Base-by-base conservation (phyloP, 2,113 vertebrate species). In the Castor canadensis region DNA sequence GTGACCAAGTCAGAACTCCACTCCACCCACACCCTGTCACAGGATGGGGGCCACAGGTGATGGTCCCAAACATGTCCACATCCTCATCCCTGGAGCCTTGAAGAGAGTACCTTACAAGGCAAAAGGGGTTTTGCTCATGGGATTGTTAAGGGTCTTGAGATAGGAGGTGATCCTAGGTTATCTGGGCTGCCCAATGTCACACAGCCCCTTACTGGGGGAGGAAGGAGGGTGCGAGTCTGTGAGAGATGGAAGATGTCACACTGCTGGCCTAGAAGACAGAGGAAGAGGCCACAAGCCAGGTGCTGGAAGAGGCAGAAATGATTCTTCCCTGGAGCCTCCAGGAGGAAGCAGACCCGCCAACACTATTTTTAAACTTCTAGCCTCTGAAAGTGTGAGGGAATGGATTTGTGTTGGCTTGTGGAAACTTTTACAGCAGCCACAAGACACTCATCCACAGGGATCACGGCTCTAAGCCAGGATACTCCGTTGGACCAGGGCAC, bases 361-460 rank as follows among this genome's bases (percentile, higher is more conserved):
- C 16, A 58, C n/a, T 7, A 1, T 2, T 20, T 49, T 4, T 4
- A 67, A 28, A 24, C 5, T 5, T 9, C 32, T 9, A 32, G 6
- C 7, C 38, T 35, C 43, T 30, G 6, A 6, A 2, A 4, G 12
- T 7, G 1, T n/a, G 5, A n/a, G n/a, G 45, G 52, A n/a, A 45
- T 4, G 12, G 7, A 13, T 0, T 5, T 24, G 11, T 6, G 20
- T 26, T 16, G 1, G 2, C 8, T 49, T 12, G 32, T 15, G 35
- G 32, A 10, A 38, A 40, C 2, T 1, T 3, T 17, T 16, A 3
- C 1, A 12, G 58, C 11, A 9, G 40, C n/a, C 43, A 1, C 0
- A 3, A 13, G 67, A 35, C 12, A 24, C 12, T 15, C 9, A 30
- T 35, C 43, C 7, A 17, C 38, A 40, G 15, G 52, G 35, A 10